Conservation (phyloP, 35 echinoderm and acorn worm species). For the Patiria miniata region DNA sequence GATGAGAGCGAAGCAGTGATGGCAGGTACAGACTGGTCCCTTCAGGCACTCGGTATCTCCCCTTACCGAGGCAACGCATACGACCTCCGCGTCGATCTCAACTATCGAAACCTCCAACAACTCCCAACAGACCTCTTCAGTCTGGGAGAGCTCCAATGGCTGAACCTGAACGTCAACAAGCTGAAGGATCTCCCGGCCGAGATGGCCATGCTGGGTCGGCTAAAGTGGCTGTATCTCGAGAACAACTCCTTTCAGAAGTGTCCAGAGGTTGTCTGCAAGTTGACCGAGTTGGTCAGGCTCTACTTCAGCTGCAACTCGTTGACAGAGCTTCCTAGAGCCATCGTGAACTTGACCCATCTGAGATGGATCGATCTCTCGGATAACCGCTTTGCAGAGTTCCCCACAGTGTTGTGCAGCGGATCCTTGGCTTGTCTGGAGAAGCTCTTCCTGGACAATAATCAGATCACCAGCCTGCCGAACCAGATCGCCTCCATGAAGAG, state of each 20-base stretch:
- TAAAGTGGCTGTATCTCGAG: slow-evolving; percentile 93
- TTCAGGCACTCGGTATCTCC: slow-evolving; percentile 57
- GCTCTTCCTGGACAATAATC: slow-evolving; percentile 72
- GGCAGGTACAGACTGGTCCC: neutral
- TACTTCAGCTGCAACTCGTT: slow-evolving; percentile 72
- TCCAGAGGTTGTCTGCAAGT: slow-evolving; percentile 66
- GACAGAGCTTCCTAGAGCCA: slow-evolving; percentile 26
- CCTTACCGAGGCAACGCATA: slow-evolving; percentile 69
- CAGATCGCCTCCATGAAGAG: slow-evolving; percentile 60
- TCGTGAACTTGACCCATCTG: slow-evolving; percentile 56
- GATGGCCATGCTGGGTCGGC: slow-evolving; percentile 36
- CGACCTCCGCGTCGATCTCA: slow-evolving; percentile 86
- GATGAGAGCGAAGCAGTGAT: too few species aligned
- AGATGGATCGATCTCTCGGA: slow-evolving; percentile 78
- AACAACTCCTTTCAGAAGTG: slow-evolving; percentile 75
- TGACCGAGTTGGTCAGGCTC: slow-evolving; percentile 59
- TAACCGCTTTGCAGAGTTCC: slow-evolving; percentile 79
- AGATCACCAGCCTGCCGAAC: slow-evolving; percentile 46
- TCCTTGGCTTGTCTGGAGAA: slow-evolving; percentile 59
- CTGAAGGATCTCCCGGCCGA: slow-evolving; percentile 66
- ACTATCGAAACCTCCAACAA: slow-evolving; percentile 81
- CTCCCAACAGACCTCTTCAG: slow-evolving; percentile 75
- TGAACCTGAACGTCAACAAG: slow-evolving; percentile 90
- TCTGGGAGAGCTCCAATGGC: slow-evolving; percentile 78
- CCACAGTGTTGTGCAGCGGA: slow-evolving; percentile 53